Percentiles rank a stretch among this genome's conserved stretches.
Evolutionary conservation across 2,797 vertebrate genomes (phyloP).

Genomic region (Enteromius thamalakanensis): DNA sequence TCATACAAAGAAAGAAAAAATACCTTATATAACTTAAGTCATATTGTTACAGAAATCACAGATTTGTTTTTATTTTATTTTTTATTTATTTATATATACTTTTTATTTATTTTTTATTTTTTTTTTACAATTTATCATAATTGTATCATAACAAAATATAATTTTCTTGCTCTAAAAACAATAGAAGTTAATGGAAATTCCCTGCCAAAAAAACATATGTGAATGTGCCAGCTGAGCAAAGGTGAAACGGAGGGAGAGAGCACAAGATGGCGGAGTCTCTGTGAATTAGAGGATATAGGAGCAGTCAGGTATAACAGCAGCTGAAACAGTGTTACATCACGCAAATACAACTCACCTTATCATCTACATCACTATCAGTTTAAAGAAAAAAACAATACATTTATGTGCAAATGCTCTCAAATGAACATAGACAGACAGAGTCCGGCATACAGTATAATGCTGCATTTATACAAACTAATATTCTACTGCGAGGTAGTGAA

Average conservation of each 20-base stretch:
- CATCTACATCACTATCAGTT: neutral
- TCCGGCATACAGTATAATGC: neutral
- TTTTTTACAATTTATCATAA: neutral
- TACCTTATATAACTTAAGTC: no score
- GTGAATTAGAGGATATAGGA: neutral
- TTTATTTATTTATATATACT: neutral
- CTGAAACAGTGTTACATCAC: constrained; percentile 34
- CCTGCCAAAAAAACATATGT: neutral
- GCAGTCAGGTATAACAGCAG: constrained; percentile 15
- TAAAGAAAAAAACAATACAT: neutral
- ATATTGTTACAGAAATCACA: neutral
- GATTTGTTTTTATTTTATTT: no score
- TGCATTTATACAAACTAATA: neutral
- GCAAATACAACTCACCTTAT: constrained; percentile 4
- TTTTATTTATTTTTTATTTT: no score
- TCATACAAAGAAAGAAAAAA: neutral
- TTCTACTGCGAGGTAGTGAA: neutral
- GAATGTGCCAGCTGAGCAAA: neutral
- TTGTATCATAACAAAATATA: neutral
- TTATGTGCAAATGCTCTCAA: neutral
- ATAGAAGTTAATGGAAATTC: neutral
- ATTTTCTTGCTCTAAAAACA: neutral
- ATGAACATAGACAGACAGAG: neutral
- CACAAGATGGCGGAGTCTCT: constrained; percentile 7
- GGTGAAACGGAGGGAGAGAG: neutral